These are phyloP conservation scores for Drosophila maculinotata DNA, from an alignment of 2,888 invertebrate genomes.

Conservation along the genomic window DNA sequence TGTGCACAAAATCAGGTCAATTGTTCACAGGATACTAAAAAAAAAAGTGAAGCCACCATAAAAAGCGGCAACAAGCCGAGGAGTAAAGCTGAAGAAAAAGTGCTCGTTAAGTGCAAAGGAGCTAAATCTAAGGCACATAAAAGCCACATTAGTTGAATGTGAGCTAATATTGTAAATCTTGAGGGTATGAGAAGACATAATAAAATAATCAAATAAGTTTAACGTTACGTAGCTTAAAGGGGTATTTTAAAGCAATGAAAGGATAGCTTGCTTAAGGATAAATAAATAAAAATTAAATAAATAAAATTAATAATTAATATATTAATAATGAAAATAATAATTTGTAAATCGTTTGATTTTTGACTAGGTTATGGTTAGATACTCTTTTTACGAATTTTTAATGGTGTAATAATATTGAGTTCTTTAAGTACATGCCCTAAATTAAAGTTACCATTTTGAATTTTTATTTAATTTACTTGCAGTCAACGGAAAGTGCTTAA, in stretches of 20 bases:
- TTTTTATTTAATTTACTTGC: constrained; percentile 31
- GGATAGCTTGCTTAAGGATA: no score
- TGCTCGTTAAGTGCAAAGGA: constrained; percentile 27
- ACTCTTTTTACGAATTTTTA: no score
- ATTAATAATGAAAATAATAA: no score
- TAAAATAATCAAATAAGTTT: constrained; percentile 8
- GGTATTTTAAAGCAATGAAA: no score
- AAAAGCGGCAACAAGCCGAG: constrained; percentile 43
- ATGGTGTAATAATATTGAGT: no score
- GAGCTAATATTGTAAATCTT: constrained; percentile 17
- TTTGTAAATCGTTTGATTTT: no score
- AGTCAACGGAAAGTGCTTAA: constrained; percentile 33
- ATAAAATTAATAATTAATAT: no score
- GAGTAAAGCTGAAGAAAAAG: constrained; percentile 11
- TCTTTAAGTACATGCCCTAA: not conserved
- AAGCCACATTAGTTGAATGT: constrained; percentile 18
- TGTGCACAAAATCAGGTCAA: constrained; percentile 76
- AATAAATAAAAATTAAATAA: no score
- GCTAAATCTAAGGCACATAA: constrained; percentile 29
- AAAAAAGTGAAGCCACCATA: constrained; percentile 48
- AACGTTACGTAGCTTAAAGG: no score
- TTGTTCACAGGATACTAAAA: constrained; percentile 67
- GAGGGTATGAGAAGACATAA: constrained; percentile 13
- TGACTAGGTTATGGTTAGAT: no score
- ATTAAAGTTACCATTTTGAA: not conserved